Evolutionary conservation across 2,797 vertebrate genomes (phyloP).

Genomic region (Melanotaenia pygmaea): DNA sequence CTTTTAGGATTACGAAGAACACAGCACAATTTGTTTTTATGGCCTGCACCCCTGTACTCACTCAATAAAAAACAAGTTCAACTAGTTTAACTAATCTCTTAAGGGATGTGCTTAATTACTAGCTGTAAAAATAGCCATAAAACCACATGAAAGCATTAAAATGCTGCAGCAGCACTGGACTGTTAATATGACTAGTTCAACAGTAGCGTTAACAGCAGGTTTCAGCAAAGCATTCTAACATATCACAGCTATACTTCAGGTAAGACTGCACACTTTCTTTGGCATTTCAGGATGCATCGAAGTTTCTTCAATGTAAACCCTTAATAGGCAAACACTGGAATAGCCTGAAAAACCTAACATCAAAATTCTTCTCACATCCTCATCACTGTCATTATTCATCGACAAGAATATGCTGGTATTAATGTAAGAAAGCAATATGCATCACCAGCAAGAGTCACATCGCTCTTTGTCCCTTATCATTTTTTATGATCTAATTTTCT

Average conservation of each 20-base stretch:
- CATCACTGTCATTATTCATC: constrained; percentile 50
- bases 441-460: constrained; percentile 62
- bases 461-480: constrained; percentile 68
- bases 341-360: constrained; percentile 21
- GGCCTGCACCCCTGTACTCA: constrained; percentile 28
- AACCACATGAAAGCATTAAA: constrained; percentile 37
- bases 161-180: constrained; percentile 31
- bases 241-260: background rate
- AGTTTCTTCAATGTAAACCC: constrained; percentile 11
- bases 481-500: constrained; percentile 77
- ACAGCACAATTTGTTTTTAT: constrained; percentile 51
- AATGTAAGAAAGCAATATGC: constrained; percentile 60
- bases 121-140: constrained; percentile 43
- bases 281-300: background rate
- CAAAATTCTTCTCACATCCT: constrained; percentile 36
- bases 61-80: constrained; percentile 41
- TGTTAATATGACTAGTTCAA: constrained; percentile 22
- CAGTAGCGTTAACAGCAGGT: constrained; percentile 32
- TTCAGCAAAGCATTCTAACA: background rate
- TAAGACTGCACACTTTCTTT: background rate
- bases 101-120: constrained; percentile 41
- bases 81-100: constrained; percentile 54
- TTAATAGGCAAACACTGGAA: constrained; percentile 20
- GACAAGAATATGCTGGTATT: constrained; percentile 54
- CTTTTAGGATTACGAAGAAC: constrained; percentile 40